Conservation (phyloP, 2,113 vertebrate genomes). For the Notarius lentiginosus region DNA sequence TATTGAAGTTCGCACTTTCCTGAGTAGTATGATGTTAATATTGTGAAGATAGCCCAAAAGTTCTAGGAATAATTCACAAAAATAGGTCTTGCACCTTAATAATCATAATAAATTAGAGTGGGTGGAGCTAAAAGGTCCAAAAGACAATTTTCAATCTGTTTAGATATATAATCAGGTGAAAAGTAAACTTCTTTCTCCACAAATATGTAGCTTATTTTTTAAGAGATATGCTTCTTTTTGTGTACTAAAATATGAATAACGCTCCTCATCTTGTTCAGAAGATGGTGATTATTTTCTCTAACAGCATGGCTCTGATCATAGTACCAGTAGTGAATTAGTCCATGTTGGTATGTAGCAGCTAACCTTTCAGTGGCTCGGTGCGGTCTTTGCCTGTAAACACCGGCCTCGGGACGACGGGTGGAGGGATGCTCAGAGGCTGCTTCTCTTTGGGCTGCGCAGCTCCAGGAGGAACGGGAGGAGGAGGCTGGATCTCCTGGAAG, state of each 20-base stretch:
- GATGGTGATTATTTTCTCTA: background rate
- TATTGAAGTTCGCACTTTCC: too few species aligned
- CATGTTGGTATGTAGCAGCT: background rate
- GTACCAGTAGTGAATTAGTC: background rate
- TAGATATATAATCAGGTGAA: too few species aligned
- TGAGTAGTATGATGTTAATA: too few species aligned
- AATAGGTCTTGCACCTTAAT: background rate
- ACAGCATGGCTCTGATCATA: background rate
- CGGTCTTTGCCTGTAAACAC: constrained; percentile 83
- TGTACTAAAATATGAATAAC: too few species aligned
- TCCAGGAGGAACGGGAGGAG: constrained; percentile 58
- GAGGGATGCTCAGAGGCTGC: constrained; percentile 48
- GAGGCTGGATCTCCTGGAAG: constrained; percentile 79
- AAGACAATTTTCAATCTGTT: too few species aligned
- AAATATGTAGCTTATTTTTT: too few species aligned
- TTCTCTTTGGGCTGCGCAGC: constrained; percentile 62
- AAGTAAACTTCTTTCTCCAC: too few species aligned
- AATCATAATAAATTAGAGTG: too few species aligned
- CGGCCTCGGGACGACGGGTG: constrained; percentile 62
- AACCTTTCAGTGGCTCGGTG: constrained; percentile 87
- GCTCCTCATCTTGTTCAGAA: background rate
- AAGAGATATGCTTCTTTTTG: too few species aligned
- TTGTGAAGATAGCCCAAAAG: background rate
- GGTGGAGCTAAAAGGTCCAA: too few species aligned
- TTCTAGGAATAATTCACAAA: background rate